Evolutionary conservation across 2,797 vertebrate genomes (phyloP).

Genomic region (Parauchenoglanis punctatus): DNA sequence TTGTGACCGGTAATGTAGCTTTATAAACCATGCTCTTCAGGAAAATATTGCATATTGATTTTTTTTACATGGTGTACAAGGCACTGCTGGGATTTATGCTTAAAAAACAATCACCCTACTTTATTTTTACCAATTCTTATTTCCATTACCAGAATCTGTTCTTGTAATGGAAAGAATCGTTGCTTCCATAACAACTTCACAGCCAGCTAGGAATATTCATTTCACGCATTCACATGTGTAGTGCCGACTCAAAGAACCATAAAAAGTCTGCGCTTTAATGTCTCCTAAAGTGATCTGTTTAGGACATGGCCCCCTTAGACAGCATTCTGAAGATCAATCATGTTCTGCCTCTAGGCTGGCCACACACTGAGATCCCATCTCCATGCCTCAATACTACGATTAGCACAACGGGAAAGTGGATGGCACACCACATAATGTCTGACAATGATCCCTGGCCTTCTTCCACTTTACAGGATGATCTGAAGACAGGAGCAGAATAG

Average conservation of each 20-base stretch:
- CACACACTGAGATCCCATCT: constrained; percentile 42
- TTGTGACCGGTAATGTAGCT: background rate
- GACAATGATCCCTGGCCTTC: constrained; percentile 26
- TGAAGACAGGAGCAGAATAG: constrained; percentile 29
- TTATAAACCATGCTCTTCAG: background rate
- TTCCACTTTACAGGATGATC: constrained; percentile 29
- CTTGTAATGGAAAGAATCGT: background rate
- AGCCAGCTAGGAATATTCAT: background rate
- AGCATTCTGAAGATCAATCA: constrained; percentile 25
- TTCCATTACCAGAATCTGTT: background rate
- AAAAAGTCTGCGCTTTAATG: background rate
- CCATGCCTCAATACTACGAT: constrained; percentile 19
- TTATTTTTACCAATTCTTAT: background rate
- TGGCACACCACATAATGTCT: constrained; percentile 39
- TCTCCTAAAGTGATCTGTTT: constrained; percentile 16
- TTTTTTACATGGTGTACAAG: background rate
- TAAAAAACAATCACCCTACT: background rate
- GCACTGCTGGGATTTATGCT: background rate
- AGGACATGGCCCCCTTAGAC: constrained; percentile 10
- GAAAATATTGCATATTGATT: background rate
- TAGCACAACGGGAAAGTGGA: constrained; percentile 34
- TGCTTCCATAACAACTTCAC: background rate
- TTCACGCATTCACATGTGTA: background rate
- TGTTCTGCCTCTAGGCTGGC: constrained; percentile 27
- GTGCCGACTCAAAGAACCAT: background rate